Evolutionary conservation across 2,113 vertebrate genomes (phyloP).

Genomic region (Bujurquina vittata): DNA sequence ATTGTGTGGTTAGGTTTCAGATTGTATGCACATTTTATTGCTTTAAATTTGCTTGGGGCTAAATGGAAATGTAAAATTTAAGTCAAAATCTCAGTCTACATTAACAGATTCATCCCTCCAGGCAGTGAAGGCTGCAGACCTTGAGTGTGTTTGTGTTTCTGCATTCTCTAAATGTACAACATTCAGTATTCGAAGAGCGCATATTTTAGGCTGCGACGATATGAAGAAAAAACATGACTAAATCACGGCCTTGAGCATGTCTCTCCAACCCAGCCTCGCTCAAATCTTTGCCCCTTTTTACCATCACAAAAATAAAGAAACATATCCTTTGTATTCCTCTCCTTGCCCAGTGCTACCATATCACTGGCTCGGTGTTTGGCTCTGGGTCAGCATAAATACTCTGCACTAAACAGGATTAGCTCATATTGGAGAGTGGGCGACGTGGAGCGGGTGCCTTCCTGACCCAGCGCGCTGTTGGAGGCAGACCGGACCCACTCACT

Average conservation of each 20-base stretch:
- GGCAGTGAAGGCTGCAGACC: background rate
- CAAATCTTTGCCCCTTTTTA: conserved; percentile 25
- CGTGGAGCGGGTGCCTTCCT: conserved; percentile 39
- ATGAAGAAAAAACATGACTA: background rate
- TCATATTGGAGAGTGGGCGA: conserved; percentile 29
- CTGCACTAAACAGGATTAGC: conserved; percentile 67
- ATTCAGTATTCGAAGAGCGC: background rate
- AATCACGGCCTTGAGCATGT: background rate
- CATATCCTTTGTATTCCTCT: conserved; percentile 26
- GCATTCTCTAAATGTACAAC: background rate
- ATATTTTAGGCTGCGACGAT: background rate
- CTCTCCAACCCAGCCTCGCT: background rate
- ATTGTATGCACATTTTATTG: background rate
- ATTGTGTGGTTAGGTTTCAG: background rate
- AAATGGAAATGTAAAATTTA: background rate
- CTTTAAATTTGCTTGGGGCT: background rate
- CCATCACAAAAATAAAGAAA: conserved; percentile 47
- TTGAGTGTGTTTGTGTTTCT: background rate
- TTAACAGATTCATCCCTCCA: background rate
- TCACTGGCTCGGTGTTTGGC: conserved; percentile 19
- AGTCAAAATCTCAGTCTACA: background rate
- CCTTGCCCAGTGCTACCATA: background rate
- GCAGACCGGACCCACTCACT: conserved; percentile 49
- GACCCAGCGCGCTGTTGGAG: conserved; percentile 56
- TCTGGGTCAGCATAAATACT: conserved; percentile 35